These are phyloP conservation scores for Cyanoderma ruficeps DNA, from an alignment of 2,113 vertebrate genomes.

Conservation along the genomic window DNA sequence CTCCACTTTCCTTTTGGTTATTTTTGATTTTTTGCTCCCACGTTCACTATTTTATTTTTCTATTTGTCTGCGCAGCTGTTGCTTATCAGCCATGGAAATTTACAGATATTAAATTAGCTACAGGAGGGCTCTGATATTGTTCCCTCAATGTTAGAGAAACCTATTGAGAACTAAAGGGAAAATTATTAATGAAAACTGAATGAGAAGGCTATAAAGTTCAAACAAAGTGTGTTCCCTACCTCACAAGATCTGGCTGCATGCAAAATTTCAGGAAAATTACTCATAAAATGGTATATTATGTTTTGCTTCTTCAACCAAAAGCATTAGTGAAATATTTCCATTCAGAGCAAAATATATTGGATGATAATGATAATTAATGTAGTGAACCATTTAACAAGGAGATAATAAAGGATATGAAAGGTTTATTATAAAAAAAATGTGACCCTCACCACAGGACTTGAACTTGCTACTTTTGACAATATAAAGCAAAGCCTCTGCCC, in stretches of 20 bases:
- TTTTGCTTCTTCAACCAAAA: constrained; percentile 20
- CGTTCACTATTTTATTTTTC: constrained; percentile 9
- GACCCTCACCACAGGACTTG: constrained; percentile 54
- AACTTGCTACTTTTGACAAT: constrained; percentile 22
- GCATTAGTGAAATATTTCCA: background rate
- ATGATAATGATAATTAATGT: constrained; percentile 44
- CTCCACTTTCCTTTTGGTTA: background rate
- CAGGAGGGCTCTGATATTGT: constrained; percentile 64
- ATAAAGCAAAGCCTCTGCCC: constrained; percentile 2
- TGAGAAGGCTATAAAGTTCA: constrained; percentile 63
- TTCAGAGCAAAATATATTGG: background rate
- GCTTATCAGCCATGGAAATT: constrained; percentile 57
- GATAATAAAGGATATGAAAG: constrained; percentile 11
- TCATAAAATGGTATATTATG: constrained; percentile 34
- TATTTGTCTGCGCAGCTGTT: background rate
- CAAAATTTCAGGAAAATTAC: constrained; percentile 58
- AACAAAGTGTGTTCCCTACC: constrained; percentile 30
- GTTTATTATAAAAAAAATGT: constrained; percentile 30
- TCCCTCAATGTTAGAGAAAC: constrained; percentile 32
- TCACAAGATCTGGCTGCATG: constrained; percentile 51
- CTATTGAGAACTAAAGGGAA: constrained; percentile 55
- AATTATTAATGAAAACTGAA: constrained; percentile 48
- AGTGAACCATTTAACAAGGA: constrained; percentile 41
- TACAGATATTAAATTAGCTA: constrained; percentile 62
- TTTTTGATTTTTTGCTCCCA: background rate